These are phyloP conservation scores for Formicarius rufipectus DNA, from an alignment of 2,113 vertebrate genomes.

Conservation along the genomic window DNA sequence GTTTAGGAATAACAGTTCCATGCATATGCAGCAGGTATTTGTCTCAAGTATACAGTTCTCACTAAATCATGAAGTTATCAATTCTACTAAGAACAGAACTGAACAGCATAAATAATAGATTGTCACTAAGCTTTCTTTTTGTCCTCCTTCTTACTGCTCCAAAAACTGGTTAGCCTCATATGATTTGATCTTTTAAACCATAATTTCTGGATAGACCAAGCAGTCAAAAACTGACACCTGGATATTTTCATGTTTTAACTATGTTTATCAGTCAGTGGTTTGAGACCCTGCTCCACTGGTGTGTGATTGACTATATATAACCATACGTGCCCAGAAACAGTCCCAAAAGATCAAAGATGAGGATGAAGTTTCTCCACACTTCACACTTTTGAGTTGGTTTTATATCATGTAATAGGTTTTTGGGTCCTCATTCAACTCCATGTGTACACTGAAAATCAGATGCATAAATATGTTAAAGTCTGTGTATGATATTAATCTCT, in stretches of 20 bases:
- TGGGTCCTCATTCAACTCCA: not conserved
- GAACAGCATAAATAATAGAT: not conserved
- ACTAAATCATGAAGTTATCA: not conserved
- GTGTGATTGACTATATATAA: not conserved
- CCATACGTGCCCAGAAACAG: not conserved
- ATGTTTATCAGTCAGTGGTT: not conserved
- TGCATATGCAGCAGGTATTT: not conserved
- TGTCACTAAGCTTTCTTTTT: not conserved
- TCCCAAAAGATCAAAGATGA: not conserved
- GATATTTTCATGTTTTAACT: not conserved
- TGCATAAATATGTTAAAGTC: not conserved
- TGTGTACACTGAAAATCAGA: not conserved
- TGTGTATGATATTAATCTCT: not conserved
- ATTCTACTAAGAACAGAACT: not conserved
- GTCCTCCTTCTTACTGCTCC: not conserved
- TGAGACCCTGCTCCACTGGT: not conserved
- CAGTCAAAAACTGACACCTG: not conserved
- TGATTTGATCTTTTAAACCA: not conserved
- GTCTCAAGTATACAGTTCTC: not conserved
- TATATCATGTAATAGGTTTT: not conserved
- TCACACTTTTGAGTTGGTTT: not conserved
- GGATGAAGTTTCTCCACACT: not conserved
- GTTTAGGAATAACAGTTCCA: not conserved
- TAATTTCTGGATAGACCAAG: not conserved
- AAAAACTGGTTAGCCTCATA: not conserved